Evolutionary conservation across 2,797 vertebrate genomes (phyloP), one percentile per base, ranked within the genome.

Genomic region (Sebastes cheni): DNA sequence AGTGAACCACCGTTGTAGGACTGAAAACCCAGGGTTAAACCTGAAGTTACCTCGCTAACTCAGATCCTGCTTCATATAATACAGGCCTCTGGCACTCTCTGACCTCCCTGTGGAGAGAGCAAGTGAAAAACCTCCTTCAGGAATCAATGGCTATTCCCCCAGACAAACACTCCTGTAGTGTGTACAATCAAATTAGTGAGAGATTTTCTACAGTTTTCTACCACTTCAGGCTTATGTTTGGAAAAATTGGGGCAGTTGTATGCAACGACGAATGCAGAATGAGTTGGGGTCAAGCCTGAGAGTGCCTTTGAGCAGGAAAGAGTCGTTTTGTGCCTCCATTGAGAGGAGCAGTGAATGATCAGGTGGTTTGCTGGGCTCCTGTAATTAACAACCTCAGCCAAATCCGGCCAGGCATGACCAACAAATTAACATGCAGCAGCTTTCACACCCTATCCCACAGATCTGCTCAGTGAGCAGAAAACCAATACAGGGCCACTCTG

Each of bases 301-400:
- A 80, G 68, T 61, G 55, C 77, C 55, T 68, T 23, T 55, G 50
- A 66, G 34, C 68, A 60, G 27, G n/a, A 82, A 81, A 56, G 36
- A 75, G 56, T 67, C 1, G 32, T 52, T 42, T 68, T 77, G 69
- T 80, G 72, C 52, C 80, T 86, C 80, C 73, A 84, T 34, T 75
- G 75, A 88, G 81, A 77, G 75, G 77, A 82, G 61, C 82, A 79
- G 82, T 34, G 91, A 85, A 81, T 70, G 88, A 93, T 95, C 95
- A 95, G 94, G 94, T 95, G 95, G 91, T 93, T 87, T 79, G 70
- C 80, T 85, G 83, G 84, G 86, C 87, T 93, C 84, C 86, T 90
- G 90, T 93, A 95, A 95, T 96, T 93, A 96, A 93, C 92, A 93
- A 92, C 91, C 87, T 82, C 88, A 89, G 90, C 90, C 92, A 93